Percentiles rank a stretch among this genome's conserved stretches.
These are phyloP conservation scores for Ctenochaetus hawaiiensis DNA, from an alignment of 2,797 vertebrate genomes.

Conservation along the genomic window DNA sequence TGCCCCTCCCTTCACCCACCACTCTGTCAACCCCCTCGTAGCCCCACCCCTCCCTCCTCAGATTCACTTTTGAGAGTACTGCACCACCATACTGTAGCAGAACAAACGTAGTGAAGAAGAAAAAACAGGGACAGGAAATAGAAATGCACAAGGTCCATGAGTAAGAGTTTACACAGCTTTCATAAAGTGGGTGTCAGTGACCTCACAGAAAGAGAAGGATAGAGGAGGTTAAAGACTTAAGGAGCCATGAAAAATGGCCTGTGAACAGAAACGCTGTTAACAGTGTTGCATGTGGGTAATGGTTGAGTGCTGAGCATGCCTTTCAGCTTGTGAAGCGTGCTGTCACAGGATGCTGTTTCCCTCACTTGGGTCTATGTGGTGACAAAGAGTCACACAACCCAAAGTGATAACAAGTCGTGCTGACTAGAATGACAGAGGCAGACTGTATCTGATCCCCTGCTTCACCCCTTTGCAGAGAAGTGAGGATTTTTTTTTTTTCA, in stretches of 20 bases:
- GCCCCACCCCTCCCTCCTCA: constrained; percentile 12
- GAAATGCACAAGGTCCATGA: neutral
- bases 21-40: constrained; percentile 9
- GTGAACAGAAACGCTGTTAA: constrained; percentile 15
- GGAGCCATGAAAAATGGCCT: constrained; percentile 39
- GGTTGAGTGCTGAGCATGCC: neutral
- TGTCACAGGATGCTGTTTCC: constrained; percentile 24
- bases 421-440: constrained; percentile 30
- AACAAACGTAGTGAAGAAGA: constrained; percentile 32
- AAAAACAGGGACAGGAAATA: constrained; percentile 6
- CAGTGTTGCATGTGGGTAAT: constrained; percentile 42
- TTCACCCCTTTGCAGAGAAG: constrained; percentile 30
- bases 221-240: constrained; percentile 44
- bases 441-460: constrained; percentile 46
- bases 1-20: constrained; percentile 52
- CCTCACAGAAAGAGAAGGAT: constrained; percentile 17
- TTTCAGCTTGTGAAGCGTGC: constrained; percentile 25
- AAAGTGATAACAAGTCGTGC: constrained; percentile 58
- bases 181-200: constrained; percentile 30
- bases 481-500: neutral
- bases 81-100: constrained; percentile 31
- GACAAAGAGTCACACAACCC: constrained; percentile 48
- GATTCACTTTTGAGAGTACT: constrained; percentile 56
- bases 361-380: neutral
- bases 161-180: constrained; percentile 10